phyloP scores from a whole-genome alignment of 2,113 vertebrate genomes.

The Serilophus lunatus region DNA sequence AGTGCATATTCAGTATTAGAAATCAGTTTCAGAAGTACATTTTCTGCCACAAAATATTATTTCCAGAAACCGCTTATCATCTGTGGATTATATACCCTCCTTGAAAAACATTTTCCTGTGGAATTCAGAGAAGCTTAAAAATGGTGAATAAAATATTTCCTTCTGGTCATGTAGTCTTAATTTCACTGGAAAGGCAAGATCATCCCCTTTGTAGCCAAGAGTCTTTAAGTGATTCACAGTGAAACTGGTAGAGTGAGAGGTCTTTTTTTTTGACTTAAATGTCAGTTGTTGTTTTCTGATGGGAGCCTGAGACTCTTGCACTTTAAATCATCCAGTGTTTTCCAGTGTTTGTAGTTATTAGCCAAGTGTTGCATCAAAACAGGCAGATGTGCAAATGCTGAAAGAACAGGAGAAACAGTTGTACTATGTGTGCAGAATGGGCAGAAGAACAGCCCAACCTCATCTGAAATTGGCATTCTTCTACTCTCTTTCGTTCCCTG shows the following conservation, averaged over 20 bases:
- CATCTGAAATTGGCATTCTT: not conserved
- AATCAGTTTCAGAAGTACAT: conserved; percentile 26
- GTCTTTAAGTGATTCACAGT: conserved; percentile 67
- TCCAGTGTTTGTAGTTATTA: conserved; percentile 97
- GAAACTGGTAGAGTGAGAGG: conserved; percentile 54
- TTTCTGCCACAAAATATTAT: conserved; percentile 36
- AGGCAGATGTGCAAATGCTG: conserved; percentile 92
- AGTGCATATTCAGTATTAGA: conserved; percentile 10
- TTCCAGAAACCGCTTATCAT: conserved; percentile 44
- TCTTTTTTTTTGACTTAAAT: conserved; percentile 15
- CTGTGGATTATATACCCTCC: conserved; percentile 16
- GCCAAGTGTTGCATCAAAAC: conserved; percentile 91
- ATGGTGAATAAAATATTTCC: conserved; percentile 17
- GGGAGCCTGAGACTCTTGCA: conserved; percentile 88
- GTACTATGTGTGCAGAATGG: not conserved
- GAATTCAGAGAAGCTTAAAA: conserved; percentile 35
- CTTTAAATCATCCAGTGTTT: conserved; percentile 90
- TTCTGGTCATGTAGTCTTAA: not conserved
- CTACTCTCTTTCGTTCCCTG: not conserved
- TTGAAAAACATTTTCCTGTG: conserved; percentile 39
- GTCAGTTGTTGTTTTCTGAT: conserved; percentile 73
- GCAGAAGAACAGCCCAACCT: not conserved
- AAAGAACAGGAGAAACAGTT: not conserved
- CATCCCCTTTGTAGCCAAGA: conserved; percentile 1
- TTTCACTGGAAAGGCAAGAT: conserved; percentile 45